Base-by-base conservation (phyloP, 2,113 vertebrate genomes). In the Nothoprocta pentlandii region DNA sequence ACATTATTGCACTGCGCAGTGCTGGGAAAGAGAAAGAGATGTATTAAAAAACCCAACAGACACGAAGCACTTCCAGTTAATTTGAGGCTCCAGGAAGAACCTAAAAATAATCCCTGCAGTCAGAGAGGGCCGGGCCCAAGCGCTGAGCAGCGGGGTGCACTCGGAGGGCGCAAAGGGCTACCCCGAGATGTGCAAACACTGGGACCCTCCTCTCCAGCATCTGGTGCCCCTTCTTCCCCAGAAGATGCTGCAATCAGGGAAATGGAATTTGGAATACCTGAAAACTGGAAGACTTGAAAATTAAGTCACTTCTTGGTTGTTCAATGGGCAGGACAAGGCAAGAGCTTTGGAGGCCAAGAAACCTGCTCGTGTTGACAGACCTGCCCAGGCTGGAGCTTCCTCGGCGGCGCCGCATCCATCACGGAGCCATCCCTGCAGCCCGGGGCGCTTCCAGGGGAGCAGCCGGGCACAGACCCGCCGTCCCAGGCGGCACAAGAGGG, bases 11-110 rank as follows among this genome's bases (percentile, higher is more conserved):
- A 92, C 68, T 90, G 90, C 8, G 53, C 87, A 89, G 80, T 95
- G 91, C 95, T 97, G 93, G 92, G 96, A 93, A 97, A 93, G 75
- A 80, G 85, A 96, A 94, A 92, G 81, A 89, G 93, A 94, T 81
- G 83, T 92, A 96, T 94, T 88, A 67, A 94, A 93, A 96, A 96
- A 92, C 19, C 53, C 81, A 97, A 95, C 87, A 95, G 86, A 95
- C 58, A 1, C 26, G 73, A 93, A 94, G 92, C 67, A 84, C 94
- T 97, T 97, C 92, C 92, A 95, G 94, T 95, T 96, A 97, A 97
- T 96, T 95, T 92, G 86, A 93, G 90, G 77, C 92, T 95, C 69
- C 90, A 96, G 74, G 58, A 96, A 93, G 83, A 92, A 90, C 88
- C 90, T 97, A 95, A 92, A 95, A 94, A 95, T 95, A 95, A 49